These are phyloP conservation scores for Burhinus oedicnemus DNA, from an alignment of 2,113 vertebrate genomes.

Conservation along the genomic window DNA sequence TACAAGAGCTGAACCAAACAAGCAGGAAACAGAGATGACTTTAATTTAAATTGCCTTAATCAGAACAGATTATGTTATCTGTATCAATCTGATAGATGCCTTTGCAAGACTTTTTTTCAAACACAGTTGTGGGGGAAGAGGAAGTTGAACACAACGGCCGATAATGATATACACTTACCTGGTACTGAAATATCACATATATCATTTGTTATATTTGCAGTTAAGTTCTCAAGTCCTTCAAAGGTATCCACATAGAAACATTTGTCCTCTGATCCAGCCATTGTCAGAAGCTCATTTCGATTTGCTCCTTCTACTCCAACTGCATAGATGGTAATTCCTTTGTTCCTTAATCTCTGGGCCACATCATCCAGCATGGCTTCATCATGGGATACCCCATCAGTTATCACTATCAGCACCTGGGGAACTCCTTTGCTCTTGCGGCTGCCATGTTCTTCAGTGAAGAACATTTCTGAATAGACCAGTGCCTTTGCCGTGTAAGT, in stretches of 20 bases:
- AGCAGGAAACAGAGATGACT: background rate
- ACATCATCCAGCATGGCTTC: background rate
- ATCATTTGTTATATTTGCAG: constrained; percentile 46
- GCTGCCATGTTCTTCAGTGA: constrained; percentile 50
- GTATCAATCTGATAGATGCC: background rate
- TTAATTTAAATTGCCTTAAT: background rate
- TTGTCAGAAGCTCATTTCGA: constrained; percentile 39
- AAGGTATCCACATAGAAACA: constrained; percentile 72
- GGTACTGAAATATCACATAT: constrained; percentile 60
- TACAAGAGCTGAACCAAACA: background rate
- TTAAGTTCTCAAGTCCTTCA: constrained; percentile 58
- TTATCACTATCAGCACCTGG: constrained; percentile 73
- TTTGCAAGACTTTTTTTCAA: background rate
- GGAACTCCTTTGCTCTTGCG: constrained; percentile 56
- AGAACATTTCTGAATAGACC: constrained; percentile 44
- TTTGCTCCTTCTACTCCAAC: constrained; percentile 68
- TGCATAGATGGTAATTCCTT: constrained; percentile 61
- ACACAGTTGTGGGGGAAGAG: background rate
- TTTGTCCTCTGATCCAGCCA: constrained; percentile 63
- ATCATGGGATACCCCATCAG: constrained; percentile 69
- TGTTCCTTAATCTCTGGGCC: constrained; percentile 43
- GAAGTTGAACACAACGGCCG: background rate
- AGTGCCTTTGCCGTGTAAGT: constrained; percentile 64
- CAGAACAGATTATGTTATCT: background rate
- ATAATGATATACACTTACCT: constrained; percentile 18